A percentile compares a stretch with the other conserved stretches of the same genome.
Conservation (phyloP, 2,797 vertebrate genomes). For the Lindbergichthys nudifrons region DNA sequence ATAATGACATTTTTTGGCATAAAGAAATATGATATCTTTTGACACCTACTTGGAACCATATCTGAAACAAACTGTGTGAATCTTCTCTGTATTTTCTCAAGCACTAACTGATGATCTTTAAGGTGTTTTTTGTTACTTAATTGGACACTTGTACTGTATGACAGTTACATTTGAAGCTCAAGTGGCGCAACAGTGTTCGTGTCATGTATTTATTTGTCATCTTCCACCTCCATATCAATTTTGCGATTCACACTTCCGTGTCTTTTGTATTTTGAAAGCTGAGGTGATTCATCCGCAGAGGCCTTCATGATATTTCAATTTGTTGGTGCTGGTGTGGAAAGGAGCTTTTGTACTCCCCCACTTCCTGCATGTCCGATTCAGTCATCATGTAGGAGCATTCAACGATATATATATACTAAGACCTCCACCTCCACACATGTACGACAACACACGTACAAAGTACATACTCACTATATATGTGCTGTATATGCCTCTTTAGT, state of each 20-base stretch:
- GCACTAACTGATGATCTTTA: neutral
- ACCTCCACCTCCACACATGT: conserved; percentile 20
- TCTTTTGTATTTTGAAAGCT: conserved; percentile 34
- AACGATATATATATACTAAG: conserved; percentile 2
- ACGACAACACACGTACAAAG: conserved; percentile 12
- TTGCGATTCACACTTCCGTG: conserved; percentile 18
- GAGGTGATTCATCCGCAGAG: conserved; percentile 43
- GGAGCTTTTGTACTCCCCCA: conserved; percentile 34
- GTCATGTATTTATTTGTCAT: neutral
- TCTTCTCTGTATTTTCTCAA: neutral
- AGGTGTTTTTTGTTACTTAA: neutral
- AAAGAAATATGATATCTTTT: neutral
- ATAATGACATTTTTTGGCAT: conserved; percentile 5
- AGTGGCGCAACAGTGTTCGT: neutral
- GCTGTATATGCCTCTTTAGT: conserved; percentile 10
- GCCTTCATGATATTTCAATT: conserved; percentile 26
- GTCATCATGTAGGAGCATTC: conserved; percentile 4
- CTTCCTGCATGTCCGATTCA: conserved; percentile 10
- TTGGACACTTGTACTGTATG: neutral
- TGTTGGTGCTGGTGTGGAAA: conserved; percentile 10
- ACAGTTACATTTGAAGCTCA: neutral
- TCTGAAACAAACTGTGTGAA: neutral
- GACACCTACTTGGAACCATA: neutral
- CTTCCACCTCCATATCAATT: conserved; percentile 31
- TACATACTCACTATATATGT: conserved; percentile 25